phyloP scores from a whole-genome alignment of 2,113 vertebrate genomes.

The Chlorocebus sabaeus region DNA sequence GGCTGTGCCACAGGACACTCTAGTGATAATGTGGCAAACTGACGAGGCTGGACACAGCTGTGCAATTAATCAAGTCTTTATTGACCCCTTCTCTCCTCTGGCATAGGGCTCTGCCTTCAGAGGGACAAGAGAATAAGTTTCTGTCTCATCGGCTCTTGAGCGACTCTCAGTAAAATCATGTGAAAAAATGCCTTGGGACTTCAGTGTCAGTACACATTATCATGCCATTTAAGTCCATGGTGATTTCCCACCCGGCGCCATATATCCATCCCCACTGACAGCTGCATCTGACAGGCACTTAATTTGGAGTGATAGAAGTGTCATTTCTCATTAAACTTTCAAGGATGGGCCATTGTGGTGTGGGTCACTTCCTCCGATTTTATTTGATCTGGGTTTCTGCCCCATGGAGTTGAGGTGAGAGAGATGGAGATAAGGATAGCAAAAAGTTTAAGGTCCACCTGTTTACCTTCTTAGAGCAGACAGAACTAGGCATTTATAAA shows the following conservation, averaged over 20 bases:
- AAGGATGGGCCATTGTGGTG: background rate
- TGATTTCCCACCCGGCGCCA: background rate
- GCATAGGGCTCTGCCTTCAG: background rate
- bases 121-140: background rate
- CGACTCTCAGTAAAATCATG: background rate
- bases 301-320: background rate
- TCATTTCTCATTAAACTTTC: slow-evolving; percentile 38
- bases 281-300: background rate
- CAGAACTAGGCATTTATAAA: background rate
- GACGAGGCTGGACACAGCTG: background rate
- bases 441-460: background rate
- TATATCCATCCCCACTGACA: background rate
- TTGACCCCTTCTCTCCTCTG: background rate
- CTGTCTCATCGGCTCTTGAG: background rate
- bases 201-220: background rate
- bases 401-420: background rate
- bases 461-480: background rate
- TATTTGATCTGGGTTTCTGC: background rate
- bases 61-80: background rate
- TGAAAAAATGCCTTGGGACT: background rate
- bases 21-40: background rate
- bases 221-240: background rate
- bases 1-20: background rate
- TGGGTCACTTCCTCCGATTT: background rate
- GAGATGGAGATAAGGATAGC: background rate